Percentiles rank a stretch among this genome's conserved stretches.
phyloP scores from a whole-genome alignment of 2,888 invertebrate genomes.

The Acrocyrtus sp. region DNA sequence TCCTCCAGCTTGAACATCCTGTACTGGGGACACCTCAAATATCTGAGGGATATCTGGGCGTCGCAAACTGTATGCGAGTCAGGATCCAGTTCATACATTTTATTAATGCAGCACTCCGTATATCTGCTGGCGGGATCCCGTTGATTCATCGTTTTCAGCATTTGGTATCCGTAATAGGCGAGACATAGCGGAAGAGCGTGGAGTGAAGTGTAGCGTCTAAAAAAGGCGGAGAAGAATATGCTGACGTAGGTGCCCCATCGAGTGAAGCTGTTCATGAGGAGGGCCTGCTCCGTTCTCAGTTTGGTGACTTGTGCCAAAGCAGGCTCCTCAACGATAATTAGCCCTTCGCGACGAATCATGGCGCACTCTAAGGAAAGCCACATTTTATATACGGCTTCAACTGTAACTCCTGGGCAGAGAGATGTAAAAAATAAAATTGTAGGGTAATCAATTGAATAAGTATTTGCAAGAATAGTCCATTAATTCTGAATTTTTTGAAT shows the following conservation, averaged over 20 bases:
- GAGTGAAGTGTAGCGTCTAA: conserved; percentile 3
- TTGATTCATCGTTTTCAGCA: conserved; percentile 10
- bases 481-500: no score
- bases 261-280: conserved; percentile 24
- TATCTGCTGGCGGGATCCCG: conserved; percentile 38
- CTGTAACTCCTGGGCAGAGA: conserved; percentile 12
- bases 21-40: conserved; percentile 20
- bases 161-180: conserved; percentile 7
- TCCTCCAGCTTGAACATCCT: conserved; percentile 39
- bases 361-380: conserved; percentile 39
- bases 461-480: no score
- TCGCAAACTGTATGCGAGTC: conserved; percentile 23
- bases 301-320: conserved; percentile 36
- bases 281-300: conserved; percentile 32
- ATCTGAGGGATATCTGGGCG: conserved; percentile 27
- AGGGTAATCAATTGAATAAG: neutral
- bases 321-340: conserved; percentile 35
- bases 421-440: neutral
- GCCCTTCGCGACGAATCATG: conserved; percentile 29
- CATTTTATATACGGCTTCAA: conserved; percentile 37
- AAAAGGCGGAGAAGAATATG: neutral
- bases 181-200: conserved; percentile 20
- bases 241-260: conserved; percentile 5
- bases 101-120: conserved; percentile 27
- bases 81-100: conserved; percentile 26